Percentiles rank a stretch among this genome's conserved stretches.
phyloP scores from a whole-genome alignment of 2,888 invertebrate genomes.

The Arctia plantaginis region DNA sequence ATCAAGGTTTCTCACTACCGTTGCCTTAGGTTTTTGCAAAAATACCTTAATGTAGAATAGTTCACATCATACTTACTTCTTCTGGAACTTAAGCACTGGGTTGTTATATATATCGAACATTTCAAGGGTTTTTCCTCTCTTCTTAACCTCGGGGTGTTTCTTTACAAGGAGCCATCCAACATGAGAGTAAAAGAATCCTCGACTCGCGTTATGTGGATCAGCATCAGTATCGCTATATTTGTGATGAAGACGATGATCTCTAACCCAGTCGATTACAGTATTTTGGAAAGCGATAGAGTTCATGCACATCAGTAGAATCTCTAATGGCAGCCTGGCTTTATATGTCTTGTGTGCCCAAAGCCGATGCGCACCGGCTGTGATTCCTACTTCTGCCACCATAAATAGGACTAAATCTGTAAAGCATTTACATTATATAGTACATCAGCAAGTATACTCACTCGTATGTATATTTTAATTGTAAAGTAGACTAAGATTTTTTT shows the following conservation, averaged over 20 bases:
- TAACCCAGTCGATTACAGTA: slow-evolving; percentile 85
- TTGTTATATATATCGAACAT: slow-evolving; percentile 90
- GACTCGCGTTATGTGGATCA: slow-evolving; percentile 89
- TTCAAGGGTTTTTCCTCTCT: slow-evolving; percentile 89
- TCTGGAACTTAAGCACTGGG: slow-evolving; percentile 90
- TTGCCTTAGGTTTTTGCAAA: not conserved
- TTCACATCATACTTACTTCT: slow-evolving; percentile 79
- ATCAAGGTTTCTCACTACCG: not conserved
- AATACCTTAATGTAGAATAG: not conserved
- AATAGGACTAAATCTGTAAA: slow-evolving; percentile 52
- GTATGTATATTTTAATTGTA: not conserved
- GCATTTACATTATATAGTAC: not conserved
- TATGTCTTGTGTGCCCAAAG: slow-evolving; percentile 64
- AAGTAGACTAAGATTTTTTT: not conserved
- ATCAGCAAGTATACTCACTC: not conserved
- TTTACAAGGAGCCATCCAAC: slow-evolving; percentile 93
- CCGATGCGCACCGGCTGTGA: slow-evolving; percentile 65
- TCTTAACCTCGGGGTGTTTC: slow-evolving; percentile 91
- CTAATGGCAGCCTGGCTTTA: slow-evolving; percentile 62
- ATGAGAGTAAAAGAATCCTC: slow-evolving; percentile 94
- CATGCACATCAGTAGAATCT: slow-evolving; percentile 63
- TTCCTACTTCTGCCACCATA: slow-evolving; percentile 55
- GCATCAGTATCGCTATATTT: slow-evolving; percentile 85
- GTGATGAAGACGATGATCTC: slow-evolving; percentile 90
- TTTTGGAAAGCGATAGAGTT: slow-evolving; percentile 77